Evolutionary conservation across 1,140 invertebrate genomes (phyloP).

Genomic region (Polyergus mexicanus): DNA sequence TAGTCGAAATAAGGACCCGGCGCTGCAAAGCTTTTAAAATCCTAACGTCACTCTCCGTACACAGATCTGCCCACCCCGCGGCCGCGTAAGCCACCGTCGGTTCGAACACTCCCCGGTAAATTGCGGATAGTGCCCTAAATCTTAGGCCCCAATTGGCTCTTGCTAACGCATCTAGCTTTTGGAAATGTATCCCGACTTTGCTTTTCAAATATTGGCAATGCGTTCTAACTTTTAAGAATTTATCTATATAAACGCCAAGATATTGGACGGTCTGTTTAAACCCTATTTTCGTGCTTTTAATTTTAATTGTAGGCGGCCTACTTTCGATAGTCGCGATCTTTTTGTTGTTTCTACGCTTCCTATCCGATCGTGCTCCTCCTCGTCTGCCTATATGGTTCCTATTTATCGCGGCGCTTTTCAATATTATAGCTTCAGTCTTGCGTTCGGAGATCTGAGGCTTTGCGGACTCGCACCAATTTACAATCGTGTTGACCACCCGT

Average conservation of each 20-base stretch:
- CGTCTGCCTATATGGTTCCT: not conserved
- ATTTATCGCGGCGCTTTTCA: too few relatives aligned
- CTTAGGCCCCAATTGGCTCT: too few relatives aligned
- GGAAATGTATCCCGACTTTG: not conserved
- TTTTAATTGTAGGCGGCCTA: too few relatives aligned
- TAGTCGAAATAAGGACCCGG: slow-evolving; percentile 64
- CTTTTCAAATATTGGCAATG: not conserved
- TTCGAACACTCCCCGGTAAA: not conserved
- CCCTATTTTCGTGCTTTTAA: too few relatives aligned
- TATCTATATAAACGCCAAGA: not conserved
- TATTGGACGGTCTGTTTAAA: not conserved
- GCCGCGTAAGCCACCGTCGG: not conserved
- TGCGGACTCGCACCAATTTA: not conserved
- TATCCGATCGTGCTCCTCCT: not conserved
- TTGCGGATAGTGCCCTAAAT: too few relatives aligned
- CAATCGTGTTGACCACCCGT: not conserved
- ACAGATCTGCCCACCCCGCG: slow-evolving; percentile 18
- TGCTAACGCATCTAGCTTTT: not conserved
- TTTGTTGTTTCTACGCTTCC: not conserved
- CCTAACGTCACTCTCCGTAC: slow-evolving; percentile 2
- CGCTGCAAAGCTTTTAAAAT: slow-evolving; percentile 63
- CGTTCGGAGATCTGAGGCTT: not conserved
- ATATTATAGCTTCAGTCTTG: not conserved
- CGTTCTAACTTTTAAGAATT: not conserved
- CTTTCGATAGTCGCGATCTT: not conserved